Evolutionary conservation across 1,140 invertebrate species (phyloP), one percentile per base, ranked within the genome.

Genomic region (Drosophila navojoa): DNA sequence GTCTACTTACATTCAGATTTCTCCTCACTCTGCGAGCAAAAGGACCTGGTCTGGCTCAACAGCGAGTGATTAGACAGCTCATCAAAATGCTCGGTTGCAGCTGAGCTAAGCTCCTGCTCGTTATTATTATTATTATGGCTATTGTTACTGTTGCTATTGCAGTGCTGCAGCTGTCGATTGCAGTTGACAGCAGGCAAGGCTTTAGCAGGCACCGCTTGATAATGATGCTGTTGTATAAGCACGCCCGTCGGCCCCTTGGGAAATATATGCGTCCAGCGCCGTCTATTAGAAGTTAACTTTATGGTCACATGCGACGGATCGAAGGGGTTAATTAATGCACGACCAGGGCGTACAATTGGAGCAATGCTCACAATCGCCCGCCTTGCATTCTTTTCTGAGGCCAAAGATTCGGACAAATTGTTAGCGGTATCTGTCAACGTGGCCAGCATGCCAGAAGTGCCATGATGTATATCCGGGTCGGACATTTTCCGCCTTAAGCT

Each of bases 251-350:
- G 97, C 54, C 97, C 96, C 95, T 98, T 98, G 4, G 99, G 98
- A 93, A 99, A 99, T 69, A 99, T 99, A 92, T 99, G 98, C 5
- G 98, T 99, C 99, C 99, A 99, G 57, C 99, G 94, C 52, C 98
- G 93, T 53, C 99, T 94, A 92, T 99, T 99, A 52, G 98, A 99
- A 0, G 98, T 99, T 50, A 99, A 93, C 92, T 99, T 99, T 58
- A 99, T 98, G 35, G 97, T 98, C 61, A 99, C 97, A 90, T 98
- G 97, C 0, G 98, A 98, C 0, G 98, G 98, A 92, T 99, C 98
- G 92, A 99, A 99, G 0, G 99, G 99, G 93, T 99, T 99, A 64
- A 99, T 97, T 7, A 97, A 93, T 2, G 96, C 96, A 61, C 96
- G 93, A 5, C 95, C 95, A 0, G 95, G 95, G 13, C 95, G 92